phyloP scores from a whole-genome alignment of 35 echinoderm and acorn worm species.

The Holothuria glaberrima region DNA sequence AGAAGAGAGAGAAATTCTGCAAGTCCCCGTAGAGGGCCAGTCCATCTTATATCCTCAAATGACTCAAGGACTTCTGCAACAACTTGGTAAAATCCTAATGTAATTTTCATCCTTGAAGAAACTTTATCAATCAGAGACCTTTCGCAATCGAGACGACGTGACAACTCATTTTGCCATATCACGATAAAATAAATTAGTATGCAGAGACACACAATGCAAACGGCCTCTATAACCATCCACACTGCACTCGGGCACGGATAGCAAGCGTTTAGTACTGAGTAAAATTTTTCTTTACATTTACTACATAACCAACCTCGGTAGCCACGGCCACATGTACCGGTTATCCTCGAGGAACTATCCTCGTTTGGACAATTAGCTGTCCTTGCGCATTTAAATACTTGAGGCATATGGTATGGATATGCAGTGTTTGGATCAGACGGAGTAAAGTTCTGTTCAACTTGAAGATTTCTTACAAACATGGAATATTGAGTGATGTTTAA shows the following conservation, averaged over 20 bases:
- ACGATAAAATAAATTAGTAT: background rate
- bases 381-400: background rate
- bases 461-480: conserved; percentile 5
- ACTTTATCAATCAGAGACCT: conserved; percentile 16
- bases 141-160: background rate
- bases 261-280: conserved; percentile 46
- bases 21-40: background rate
- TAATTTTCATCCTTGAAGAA: conserved; percentile 40
- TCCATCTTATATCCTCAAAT: conserved; percentile 40
- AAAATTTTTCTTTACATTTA: conserved; percentile 26
- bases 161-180: conserved; percentile 8
- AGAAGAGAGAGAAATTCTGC: conserved; percentile 5
- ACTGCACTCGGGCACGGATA: conserved; percentile 26
- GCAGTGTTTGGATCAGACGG: background rate
- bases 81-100: conserved; percentile 57
- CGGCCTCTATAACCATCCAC: background rate
- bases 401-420: background rate
- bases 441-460: background rate
- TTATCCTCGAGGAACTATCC: background rate
- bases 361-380: background rate
- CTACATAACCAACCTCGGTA: conserved; percentile 59
- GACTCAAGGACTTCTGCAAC: conserved; percentile 29
- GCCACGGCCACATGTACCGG: background rate
- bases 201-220: background rate
- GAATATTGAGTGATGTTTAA: conserved; percentile 6